phyloP scores from a whole-genome alignment of 2,113 vertebrate genomes.

The Perognathus longimembris region DNA sequence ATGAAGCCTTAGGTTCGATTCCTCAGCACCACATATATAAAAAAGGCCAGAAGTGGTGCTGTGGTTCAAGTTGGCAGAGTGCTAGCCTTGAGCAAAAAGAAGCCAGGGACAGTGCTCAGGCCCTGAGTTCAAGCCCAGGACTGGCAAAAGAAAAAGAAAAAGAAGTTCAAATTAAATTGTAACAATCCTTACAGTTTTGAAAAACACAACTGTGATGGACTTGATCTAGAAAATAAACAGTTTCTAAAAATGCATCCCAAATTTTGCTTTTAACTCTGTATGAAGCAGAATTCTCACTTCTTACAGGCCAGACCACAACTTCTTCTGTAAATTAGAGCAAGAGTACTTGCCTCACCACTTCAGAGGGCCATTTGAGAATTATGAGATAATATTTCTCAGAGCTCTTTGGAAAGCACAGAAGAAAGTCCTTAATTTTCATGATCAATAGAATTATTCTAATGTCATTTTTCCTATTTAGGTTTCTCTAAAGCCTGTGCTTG shows the following conservation, averaged over 20 bases:
- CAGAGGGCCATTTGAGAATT: slow-evolving; percentile 64
- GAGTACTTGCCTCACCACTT: slow-evolving; percentile 48
- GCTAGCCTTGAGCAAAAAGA: too few relatives aligned
- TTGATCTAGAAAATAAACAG: slow-evolving; percentile 5
- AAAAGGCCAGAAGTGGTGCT: too few relatives aligned
- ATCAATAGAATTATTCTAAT: slow-evolving; percentile 62
- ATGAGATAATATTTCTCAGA: slow-evolving; percentile 64
- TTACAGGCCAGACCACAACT: slow-evolving; percentile 45
- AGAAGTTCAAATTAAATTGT: neutral
- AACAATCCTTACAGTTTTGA: slow-evolving; percentile 6
- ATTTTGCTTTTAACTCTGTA: slow-evolving; percentile 57
- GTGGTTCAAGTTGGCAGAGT: too few relatives aligned
- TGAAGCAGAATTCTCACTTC: slow-evolving; percentile 50
- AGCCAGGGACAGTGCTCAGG: too few relatives aligned
- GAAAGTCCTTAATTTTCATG: slow-evolving; percentile 70
- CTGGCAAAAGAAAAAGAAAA: too few relatives aligned
- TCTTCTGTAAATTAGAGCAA: slow-evolving; percentile 59
- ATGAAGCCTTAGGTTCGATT: too few relatives aligned
- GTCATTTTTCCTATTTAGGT: slow-evolving; percentile 55
- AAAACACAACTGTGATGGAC: neutral
- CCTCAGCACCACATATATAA: too few relatives aligned
- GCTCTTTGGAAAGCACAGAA: slow-evolving; percentile 57
- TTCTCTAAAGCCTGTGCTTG: slow-evolving; percentile 51
- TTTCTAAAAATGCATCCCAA: slow-evolving; percentile 51
- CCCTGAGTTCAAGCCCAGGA: too few relatives aligned